phyloP scores from a whole-genome alignment of 2,888 invertebrate species.

The Clostera curtula region DNA sequence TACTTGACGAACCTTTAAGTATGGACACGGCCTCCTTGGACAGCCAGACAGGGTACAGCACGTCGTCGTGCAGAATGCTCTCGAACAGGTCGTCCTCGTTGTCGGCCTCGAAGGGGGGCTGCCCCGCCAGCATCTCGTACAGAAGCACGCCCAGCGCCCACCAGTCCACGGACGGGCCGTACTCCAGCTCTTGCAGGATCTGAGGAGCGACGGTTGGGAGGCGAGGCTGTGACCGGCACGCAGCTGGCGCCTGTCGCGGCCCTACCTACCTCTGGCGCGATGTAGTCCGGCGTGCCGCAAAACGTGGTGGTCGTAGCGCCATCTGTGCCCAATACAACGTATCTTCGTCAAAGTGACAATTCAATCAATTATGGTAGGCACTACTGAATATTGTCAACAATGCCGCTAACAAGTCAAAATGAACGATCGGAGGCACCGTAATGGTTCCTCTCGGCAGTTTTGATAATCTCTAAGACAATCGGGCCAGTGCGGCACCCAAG shows the following conservation, averaged over 20 bases:
- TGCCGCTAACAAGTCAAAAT: no score
- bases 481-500: no score
- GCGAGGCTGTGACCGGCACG: no score
- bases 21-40: constrained; percentile 61
- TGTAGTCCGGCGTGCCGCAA: constrained; percentile 99
- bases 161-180: constrained; percentile 93
- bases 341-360: neutral
- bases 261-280: constrained; percentile 89
- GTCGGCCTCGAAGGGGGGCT: constrained; percentile 99
- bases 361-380: no score
- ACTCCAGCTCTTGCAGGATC: constrained; percentile 95
- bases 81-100: constrained; percentile 99
- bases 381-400: no score
- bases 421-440: no score
- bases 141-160: constrained; percentile 98
- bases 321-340: constrained; percentile 67
- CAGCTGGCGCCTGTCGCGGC: no score
- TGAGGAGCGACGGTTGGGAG: no score
- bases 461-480: no score
- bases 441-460: no score
- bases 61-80: constrained; percentile 98
- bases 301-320: constrained; percentile 96
- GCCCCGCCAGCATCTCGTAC: constrained; percentile 99
- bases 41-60: constrained; percentile 97
- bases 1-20: constrained; percentile 43